phyloP scores from a whole-genome alignment of 2,888 invertebrate species.

The Boloria selene region DNA sequence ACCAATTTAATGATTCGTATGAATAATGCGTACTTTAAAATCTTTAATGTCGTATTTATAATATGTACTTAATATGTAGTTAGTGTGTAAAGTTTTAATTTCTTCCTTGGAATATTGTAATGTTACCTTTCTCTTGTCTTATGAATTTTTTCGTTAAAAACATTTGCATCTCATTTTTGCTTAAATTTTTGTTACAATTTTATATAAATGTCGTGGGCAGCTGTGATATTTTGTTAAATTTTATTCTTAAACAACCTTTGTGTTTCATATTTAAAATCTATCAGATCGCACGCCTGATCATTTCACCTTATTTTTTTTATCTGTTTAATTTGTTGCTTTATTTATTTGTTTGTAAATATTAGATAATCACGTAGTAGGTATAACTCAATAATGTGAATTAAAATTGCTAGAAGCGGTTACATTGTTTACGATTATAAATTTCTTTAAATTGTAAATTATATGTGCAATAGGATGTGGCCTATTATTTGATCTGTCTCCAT shows the following conservation, averaged over 20 bases:
- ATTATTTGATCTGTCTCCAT: slow-evolving; percentile 52
- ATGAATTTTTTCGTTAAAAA: slow-evolving; percentile 35
- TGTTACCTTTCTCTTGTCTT: slow-evolving; percentile 35
- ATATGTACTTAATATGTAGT: slow-evolving; percentile 76
- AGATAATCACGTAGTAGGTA: slow-evolving; percentile 55
- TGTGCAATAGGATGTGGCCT: slow-evolving; percentile 78
- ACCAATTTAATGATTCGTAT: slow-evolving; percentile 65
- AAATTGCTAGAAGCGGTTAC: slow-evolving; percentile 50
- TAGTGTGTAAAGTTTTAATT: slow-evolving; percentile 56
- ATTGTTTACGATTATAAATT: slow-evolving; percentile 45
- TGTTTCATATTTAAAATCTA: slow-evolving; percentile 55
- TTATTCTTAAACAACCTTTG: slow-evolving; percentile 71
- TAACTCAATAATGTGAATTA: slow-evolving; percentile 63
- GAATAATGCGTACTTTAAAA: slow-evolving; percentile 68
- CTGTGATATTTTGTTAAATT: slow-evolving; percentile 83
- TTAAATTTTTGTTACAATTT: slow-evolving; percentile 64
- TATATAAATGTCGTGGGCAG: slow-evolving; percentile 77
- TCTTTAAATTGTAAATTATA: slow-evolving; percentile 50
- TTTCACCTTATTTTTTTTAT: slow-evolving; percentile 49
- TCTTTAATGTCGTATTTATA: slow-evolving; percentile 75
- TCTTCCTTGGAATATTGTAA: slow-evolving; percentile 47
- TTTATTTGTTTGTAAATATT: slow-evolving; percentile 79
- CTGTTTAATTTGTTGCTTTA: slow-evolving; percentile 73
- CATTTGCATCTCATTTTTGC: slow-evolving; percentile 43
- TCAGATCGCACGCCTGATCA: slow-evolving; percentile 52